These are phyloP conservation scores for Ceratothoa steindachneri DNA, from an alignment of 2,888 invertebrate species.

Conservation along the genomic window DNA sequence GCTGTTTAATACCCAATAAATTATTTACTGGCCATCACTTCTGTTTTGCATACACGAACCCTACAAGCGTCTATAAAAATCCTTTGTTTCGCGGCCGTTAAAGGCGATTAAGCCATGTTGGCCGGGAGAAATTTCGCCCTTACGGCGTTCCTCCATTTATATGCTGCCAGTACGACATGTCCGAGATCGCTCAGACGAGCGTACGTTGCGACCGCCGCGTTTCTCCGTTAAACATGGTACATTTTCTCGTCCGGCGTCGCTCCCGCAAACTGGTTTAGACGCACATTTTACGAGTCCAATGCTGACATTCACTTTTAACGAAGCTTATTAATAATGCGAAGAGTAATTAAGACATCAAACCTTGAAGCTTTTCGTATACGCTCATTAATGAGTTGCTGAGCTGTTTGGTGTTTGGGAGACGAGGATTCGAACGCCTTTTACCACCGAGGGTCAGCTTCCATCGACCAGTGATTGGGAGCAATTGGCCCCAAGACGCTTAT, in stretches of 20 bases:
- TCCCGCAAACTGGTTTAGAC: neutral
- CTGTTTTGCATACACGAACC: conserved; percentile 37
- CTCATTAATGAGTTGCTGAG: no score
- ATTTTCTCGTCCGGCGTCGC: neutral
- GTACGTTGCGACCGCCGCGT: neutral
- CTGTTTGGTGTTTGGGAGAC: no score
- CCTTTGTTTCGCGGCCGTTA: conserved; percentile 18
- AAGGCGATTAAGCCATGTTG: conserved; percentile 26
- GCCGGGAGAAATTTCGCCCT: conserved; percentile 18
- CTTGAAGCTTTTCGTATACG: neutral
- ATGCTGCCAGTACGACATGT: conserved; percentile 37
- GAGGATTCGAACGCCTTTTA: no score
- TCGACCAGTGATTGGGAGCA: no score
- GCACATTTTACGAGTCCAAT: neutral
- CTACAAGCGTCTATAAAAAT: conserved; percentile 31
- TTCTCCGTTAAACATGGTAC: neutral
- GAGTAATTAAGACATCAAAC: neutral
- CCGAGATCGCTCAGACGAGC: neutral
- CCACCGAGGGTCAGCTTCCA: no score
- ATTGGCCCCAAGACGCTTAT: no score
- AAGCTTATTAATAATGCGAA: conserved; percentile 7
- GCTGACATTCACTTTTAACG: conserved; percentile 7
- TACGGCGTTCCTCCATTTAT: conserved; percentile 27
- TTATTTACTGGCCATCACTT: conserved; percentile 37
- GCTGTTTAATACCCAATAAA: conserved; percentile 40